Base-by-base conservation (phyloP, 2,888 invertebrate species). In the Volucella inflata region DNA sequence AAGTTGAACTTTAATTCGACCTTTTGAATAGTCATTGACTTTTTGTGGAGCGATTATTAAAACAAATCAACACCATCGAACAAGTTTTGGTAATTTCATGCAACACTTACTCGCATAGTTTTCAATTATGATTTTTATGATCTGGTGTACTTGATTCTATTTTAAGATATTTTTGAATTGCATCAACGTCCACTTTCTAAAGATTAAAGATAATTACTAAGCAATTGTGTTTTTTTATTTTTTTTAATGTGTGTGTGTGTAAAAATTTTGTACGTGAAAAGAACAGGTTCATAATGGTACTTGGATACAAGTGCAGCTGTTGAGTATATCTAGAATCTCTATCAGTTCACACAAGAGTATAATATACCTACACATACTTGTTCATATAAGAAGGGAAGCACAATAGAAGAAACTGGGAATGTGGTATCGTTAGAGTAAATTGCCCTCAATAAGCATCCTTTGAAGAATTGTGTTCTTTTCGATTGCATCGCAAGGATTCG, bases 131-230 rank as follows among this genome's bases (percentile, higher is more conserved):
- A 65, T 65, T 67, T 67, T 16, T 59, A 50, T 65, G 67, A 76
- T 46, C 46, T 57, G 57, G 21, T 36, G 67, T 55, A 67, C 75
- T 76, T 67, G 50, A 30, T 30, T 30, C 30, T 30, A 30, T 30
- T 76, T 76, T 65, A 59, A 67, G 67, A 64, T 50, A 30, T 64
- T 71, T 55, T 38, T 55, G 40, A 42, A 55, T 48, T 62, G 71
- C 51, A 48, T 68, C 44, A 44, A 62, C 51, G 48, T 77, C 44
- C 71, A 59, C 55, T 70, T 42, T 12, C 30, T 64, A 65, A 75
- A 62, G n/a, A 68, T 80, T 64, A 55, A 62, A 30, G 67, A 57
- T 76, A 76, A 80, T 80, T 76, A 64, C 80, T 55, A 16, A 53
- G 67, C 42, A 80, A 62, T 78, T 70, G 71, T 57, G 50, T 64